These are phyloP conservation scores for Steatocranus sp. DNA, from an alignment of 2,797 vertebrate genomes.

Conservation along the genomic window DNA sequence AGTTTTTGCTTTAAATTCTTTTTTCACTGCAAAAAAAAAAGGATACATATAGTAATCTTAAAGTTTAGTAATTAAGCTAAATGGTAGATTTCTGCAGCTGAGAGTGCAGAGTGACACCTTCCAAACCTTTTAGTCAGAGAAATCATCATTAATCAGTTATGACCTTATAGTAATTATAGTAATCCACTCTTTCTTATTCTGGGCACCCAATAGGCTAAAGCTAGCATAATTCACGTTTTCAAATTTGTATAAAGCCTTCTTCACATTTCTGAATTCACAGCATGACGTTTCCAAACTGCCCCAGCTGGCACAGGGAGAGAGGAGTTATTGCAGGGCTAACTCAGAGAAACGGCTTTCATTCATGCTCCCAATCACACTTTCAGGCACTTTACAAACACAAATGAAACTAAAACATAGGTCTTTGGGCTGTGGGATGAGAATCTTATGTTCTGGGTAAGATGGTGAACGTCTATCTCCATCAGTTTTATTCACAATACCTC, in stretches of 20 bases:
- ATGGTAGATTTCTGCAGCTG: background rate
- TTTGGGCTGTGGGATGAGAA: background rate
- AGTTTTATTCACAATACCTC: background rate
- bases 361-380: background rate
- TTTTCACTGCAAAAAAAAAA: rapidly evolving
- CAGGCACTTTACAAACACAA: background rate
- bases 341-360: background rate
- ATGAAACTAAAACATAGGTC: rapidly evolving
- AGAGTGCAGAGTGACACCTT: background rate
- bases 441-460: background rate
- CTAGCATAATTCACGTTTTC: background rate
- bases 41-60: background rate
- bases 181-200: background rate
- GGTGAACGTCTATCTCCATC: rapidly evolving
- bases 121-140: background rate
- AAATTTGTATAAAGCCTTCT: background rate
- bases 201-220: background rate
- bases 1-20: background rate
- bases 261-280: background rate
- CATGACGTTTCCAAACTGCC: background rate
- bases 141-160: background rate
- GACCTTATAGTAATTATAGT: background rate
- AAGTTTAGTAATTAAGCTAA: background rate
- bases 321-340: background rate
- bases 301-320: background rate